These are phyloP conservation scores for Illadopsis cleaveri DNA, from an alignment of 2,113 vertebrate genomes.

Conservation along the genomic window DNA sequence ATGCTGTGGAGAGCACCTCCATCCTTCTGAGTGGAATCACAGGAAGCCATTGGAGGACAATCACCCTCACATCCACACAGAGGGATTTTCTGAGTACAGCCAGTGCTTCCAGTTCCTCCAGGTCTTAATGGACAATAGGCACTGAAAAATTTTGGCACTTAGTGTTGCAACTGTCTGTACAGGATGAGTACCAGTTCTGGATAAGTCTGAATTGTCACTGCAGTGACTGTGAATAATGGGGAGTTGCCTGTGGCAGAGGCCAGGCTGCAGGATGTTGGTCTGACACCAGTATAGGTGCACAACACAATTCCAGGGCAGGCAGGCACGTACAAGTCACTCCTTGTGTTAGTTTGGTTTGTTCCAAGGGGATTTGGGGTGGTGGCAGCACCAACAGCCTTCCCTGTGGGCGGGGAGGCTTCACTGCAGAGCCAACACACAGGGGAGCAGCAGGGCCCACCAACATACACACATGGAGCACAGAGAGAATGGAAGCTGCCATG, in stretches of 20 bases:
- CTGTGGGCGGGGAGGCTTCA: fast-evolving
- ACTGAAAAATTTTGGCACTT: neutral
- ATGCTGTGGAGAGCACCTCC: neutral
- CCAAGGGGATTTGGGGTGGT: neutral
- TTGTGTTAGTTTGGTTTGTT: neutral
- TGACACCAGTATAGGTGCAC: fast-evolving
- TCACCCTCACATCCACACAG: too few species aligned
- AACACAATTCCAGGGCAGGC: neutral
- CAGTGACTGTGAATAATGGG: fast-evolving
- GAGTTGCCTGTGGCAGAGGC: fast-evolving
- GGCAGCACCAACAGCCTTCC: neutral
- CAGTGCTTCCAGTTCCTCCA: neutral
- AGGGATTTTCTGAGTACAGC: neutral
- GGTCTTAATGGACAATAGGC: neutral
- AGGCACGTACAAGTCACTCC: neutral
- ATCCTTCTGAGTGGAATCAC: neutral
- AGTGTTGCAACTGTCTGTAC: neutral
- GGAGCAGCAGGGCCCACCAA: fast-evolving
- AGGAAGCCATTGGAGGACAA: neutral
- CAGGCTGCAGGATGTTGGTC: neutral
- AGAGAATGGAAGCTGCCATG: neutral
- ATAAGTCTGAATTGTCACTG: neutral
- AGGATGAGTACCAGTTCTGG: too few species aligned
- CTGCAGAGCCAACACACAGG: fast-evolving
- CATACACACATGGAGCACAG: too few species aligned